Evolutionary conservation across 2,888 invertebrate species (phyloP).

Genomic region (Torymus auratus): DNA sequence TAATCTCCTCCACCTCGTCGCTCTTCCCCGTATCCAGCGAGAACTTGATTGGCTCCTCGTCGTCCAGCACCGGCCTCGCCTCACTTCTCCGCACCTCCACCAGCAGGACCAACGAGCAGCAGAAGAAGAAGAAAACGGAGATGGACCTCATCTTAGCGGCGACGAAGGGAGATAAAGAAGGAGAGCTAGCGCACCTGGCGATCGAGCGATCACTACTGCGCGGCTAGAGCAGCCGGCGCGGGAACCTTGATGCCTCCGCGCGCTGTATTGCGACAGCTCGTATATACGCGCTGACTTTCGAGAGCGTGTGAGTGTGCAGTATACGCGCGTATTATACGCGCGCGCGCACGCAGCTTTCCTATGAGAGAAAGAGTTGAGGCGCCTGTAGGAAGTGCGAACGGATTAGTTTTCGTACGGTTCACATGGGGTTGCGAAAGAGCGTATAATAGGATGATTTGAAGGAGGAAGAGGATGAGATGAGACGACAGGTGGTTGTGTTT

Average conservation of each 20-base stretch:
- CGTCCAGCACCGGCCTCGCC: constrained; percentile 38
- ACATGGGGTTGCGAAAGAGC: too few relatives aligned
- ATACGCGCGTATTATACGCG: too few relatives aligned
- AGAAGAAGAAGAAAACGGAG: not conserved
- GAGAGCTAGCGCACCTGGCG: not conserved
- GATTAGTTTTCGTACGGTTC: too few relatives aligned
- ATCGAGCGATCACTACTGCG: constrained; percentile 29
- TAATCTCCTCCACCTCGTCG: not conserved
- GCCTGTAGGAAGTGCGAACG: too few relatives aligned
- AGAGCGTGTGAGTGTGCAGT: too few relatives aligned
- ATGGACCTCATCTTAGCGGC: not conserved
- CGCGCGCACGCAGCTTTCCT: not conserved
- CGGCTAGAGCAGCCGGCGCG: not conserved
- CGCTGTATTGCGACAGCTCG: constrained; percentile 8
- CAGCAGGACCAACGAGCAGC: not conserved
- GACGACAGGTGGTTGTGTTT: too few relatives aligned
- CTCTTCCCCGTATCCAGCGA: constrained; percentile 24
- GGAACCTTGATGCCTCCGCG: too few relatives aligned
- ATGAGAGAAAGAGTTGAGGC: too few relatives aligned
- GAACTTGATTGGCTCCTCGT: constrained; percentile 48
- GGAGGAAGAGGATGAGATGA: too few relatives aligned
- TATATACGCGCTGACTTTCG: too few relatives aligned
- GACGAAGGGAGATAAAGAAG: too few relatives aligned
- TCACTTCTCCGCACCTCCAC: not conserved
- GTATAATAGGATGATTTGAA: too few relatives aligned